These are phyloP conservation scores for Siniperca scherzeri DNA, from an alignment of 2,797 vertebrate species.

Conservation along the genomic window DNA sequence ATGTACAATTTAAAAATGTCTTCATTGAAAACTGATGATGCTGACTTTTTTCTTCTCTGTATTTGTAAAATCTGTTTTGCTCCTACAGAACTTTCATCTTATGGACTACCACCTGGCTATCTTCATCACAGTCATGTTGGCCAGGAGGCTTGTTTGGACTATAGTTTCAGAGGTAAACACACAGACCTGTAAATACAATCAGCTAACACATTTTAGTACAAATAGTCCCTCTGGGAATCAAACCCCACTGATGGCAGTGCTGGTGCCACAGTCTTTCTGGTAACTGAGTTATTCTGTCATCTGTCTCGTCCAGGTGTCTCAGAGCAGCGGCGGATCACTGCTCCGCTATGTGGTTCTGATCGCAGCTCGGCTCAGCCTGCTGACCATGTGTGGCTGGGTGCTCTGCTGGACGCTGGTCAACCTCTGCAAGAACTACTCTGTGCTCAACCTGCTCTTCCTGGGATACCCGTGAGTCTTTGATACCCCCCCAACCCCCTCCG, in stretches of 20 bases:
- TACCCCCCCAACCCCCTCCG: too few relatives aligned
- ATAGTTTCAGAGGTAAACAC: constrained; percentile 94
- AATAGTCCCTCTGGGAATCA: neutral
- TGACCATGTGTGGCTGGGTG: constrained; percentile 96
- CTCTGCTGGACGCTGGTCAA: constrained; percentile 98
- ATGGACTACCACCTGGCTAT: constrained; percentile 98
- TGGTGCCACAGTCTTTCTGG: neutral
- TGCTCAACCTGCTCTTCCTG: constrained; percentile 98
- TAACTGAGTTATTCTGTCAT: neutral
- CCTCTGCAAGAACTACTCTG: constrained; percentile 96
- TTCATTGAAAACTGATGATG: neutral
- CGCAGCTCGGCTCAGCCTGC: constrained; percentile 91
- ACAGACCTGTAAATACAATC: neutral
- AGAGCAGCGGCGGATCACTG: constrained; percentile 89
- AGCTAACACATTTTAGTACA: neutral
- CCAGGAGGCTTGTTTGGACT: constrained; percentile 97
- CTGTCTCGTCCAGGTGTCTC: constrained; percentile 88
- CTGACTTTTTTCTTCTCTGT: neutral
- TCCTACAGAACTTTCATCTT: constrained; percentile 95
- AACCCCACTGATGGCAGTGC: neutral
- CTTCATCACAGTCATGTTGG: constrained; percentile 98
- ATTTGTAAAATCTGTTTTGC: constrained; percentile 28
- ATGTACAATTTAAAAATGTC: neutral
- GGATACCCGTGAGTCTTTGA: constrained; percentile 95
- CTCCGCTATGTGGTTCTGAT: constrained; percentile 90